Evolutionary conservation across 2,797 vertebrate genomes (phyloP), one percentile per base, ranked within the genome.

Genomic region (Pseudochirops cupreus): DNA sequence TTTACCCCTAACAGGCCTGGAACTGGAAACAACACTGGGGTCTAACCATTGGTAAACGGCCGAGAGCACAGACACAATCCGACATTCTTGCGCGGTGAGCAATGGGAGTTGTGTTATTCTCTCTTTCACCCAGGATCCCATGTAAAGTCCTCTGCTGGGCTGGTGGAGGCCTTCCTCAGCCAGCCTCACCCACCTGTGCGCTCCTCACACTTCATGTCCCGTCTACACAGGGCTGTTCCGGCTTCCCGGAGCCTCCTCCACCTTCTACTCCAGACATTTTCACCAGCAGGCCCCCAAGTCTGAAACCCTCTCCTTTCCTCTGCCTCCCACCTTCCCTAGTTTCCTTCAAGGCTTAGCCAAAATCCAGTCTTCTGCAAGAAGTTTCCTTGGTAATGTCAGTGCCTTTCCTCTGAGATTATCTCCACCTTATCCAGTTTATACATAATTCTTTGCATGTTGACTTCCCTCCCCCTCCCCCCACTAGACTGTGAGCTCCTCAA

Each of bases 311-410:
- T 9, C 92, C 46, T 31, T 92, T 91, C 53, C n/a, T 57, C 46
- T 33, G 18, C 57, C 57, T 58, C 89, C 52, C 56, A 46, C 26
- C 59, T 0, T 39, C 56, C 89, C 74, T 3, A 58, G 62, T 90
- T 52, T 62, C 31, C 56, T 93, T 92, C 58, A 39, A 52, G 93
- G 56, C 28, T 91, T 93, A 93, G 53, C 33, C 46, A 6, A 92
- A 55, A 53, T n/a, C 3, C 59, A 94, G 3, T 52, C 87, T 46
- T n/a, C 56, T 57, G 14, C 59, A n/a, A 67, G 31, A 62, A 67
- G 31, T 33, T 4, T 33, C 4, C 11, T n/a, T 12, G 5, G 16
- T 18, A 39, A 74, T 74, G 16, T n/a, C 0, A n/a, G n/a, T 0
- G 67, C 0, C 67, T 74, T 67, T n/a, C 67, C n/a, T 74, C 3